phyloP scores from a whole-genome alignment of 2,797 vertebrate species.

The Sebastes goodei region DNA sequence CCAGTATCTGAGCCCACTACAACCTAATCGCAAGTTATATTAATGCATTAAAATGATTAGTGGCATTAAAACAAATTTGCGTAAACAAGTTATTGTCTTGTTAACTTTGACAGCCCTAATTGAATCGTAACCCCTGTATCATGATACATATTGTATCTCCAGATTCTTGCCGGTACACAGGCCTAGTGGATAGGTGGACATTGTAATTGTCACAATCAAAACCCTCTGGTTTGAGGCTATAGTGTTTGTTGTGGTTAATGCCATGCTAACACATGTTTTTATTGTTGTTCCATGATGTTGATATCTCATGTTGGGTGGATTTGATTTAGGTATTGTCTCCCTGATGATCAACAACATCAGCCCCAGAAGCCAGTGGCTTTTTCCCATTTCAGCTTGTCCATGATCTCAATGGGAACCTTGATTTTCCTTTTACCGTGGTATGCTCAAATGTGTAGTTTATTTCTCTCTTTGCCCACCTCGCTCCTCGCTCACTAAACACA shows the following conservation, averaged over 20 bases:
- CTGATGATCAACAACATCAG: conserved; percentile 1
- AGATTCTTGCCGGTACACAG: too few relatives aligned
- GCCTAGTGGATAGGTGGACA: neutral
- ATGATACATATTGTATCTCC: too few relatives aligned
- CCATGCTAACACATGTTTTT: neutral
- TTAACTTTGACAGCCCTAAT: too few relatives aligned
- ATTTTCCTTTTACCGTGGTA: conserved; percentile 30
- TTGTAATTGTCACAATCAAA: neutral
- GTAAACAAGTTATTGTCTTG: accelerated
- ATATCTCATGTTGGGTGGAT: neutral
- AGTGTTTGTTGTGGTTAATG: neutral
- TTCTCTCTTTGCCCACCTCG: conserved; percentile 33
- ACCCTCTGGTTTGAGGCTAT: neutral
- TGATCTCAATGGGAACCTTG: conserved; percentile 30
- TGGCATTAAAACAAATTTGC: too few relatives aligned
- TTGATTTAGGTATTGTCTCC: neutral
- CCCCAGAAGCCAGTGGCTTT: conserved; percentile 22
- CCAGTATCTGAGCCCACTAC: too few relatives aligned
- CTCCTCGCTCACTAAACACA: conserved; percentile 50
- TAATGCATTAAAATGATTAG: too few relatives aligned
- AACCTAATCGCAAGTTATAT: too few relatives aligned
- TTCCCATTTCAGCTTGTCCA: conserved; percentile 27
- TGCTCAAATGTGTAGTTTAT: conserved; percentile 37
- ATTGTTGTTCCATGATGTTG: neutral
- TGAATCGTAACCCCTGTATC: too few relatives aligned